These are phyloP conservation scores for Anastrepha ludens DNA, from an alignment of 1,140 invertebrate species.

Conservation along the genomic window DNA sequence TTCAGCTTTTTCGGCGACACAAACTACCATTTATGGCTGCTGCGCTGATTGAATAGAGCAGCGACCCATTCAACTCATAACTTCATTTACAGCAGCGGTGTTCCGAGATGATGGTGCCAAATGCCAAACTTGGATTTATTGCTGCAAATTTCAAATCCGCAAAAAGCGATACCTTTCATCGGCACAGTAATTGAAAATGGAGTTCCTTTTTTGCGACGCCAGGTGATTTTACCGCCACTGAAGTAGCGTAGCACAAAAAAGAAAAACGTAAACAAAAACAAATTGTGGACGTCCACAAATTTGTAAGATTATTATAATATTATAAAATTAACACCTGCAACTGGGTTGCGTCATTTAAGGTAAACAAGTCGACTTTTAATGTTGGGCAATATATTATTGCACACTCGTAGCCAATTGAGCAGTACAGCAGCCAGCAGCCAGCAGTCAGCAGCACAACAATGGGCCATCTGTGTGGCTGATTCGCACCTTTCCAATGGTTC, in stretches of 20 bases:
- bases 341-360: constrained; percentile 34
- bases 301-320: not conserved
- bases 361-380: constrained; percentile 4
- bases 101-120: not conserved
- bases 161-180: not conserved
- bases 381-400: not conserved
- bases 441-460: not conserved
- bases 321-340: constrained; percentile 49
- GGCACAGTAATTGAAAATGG: not conserved
- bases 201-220: not conserved
- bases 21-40: not conserved
- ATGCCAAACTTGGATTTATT: constrained; percentile 13
- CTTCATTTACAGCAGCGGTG: not conserved
- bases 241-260: not conserved
- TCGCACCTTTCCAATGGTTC: not conserved
- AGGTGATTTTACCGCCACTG: not conserved
- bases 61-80: not conserved
- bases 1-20: not conserved
- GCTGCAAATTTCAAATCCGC: not conserved
- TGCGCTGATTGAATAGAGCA: not conserved
- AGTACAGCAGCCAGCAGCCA: no score
- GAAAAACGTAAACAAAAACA: not conserved
- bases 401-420: not conserved
- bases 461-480: constrained; percentile 3
- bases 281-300: not conserved